Evolutionary conservation across 2,113 vertebrate species (phyloP).

Genomic region (Daboia siamensis): DNA sequence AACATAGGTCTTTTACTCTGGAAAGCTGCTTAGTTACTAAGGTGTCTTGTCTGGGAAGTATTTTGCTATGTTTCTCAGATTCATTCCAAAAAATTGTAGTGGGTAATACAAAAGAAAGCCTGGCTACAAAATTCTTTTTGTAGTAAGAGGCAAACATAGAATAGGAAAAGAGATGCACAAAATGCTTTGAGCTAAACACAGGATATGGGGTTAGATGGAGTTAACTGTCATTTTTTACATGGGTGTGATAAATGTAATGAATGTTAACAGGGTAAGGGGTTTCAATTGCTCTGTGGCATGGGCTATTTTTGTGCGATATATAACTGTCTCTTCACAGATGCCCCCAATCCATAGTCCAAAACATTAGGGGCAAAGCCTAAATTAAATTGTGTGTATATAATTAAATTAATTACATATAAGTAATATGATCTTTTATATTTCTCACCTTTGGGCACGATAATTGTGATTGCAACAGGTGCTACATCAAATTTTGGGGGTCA

Average conservation of each 20-base stretch:
- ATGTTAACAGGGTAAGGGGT: not conserved
- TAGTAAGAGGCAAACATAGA: not conserved
- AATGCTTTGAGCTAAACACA: not conserved
- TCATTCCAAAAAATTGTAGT: not conserved
- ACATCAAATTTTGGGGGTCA: not conserved
- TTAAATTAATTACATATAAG: not conserved
- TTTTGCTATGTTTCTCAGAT: not conserved
- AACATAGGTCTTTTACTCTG: constrained; percentile 29
- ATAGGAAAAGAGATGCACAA: not conserved
- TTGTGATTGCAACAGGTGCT: not conserved
- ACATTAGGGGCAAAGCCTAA: not conserved
- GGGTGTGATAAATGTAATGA: not conserved
- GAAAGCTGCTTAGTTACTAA: constrained; percentile 22
- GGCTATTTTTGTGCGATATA: not conserved
- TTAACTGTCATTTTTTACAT: not conserved
- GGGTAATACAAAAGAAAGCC: not conserved
- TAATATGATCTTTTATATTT: not conserved
- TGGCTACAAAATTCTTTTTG: not conserved
- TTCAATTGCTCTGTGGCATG: not conserved
- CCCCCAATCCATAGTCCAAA: not conserved
- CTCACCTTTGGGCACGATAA: not conserved
- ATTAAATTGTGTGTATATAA: not conserved
- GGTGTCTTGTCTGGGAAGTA: not conserved
- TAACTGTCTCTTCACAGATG: not conserved
- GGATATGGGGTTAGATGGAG: not conserved